Evolutionary conservation across 2,888 invertebrate species (phyloP), one percentile per base, ranked within the genome.

Genomic region (Heliconius hortense): DNA sequence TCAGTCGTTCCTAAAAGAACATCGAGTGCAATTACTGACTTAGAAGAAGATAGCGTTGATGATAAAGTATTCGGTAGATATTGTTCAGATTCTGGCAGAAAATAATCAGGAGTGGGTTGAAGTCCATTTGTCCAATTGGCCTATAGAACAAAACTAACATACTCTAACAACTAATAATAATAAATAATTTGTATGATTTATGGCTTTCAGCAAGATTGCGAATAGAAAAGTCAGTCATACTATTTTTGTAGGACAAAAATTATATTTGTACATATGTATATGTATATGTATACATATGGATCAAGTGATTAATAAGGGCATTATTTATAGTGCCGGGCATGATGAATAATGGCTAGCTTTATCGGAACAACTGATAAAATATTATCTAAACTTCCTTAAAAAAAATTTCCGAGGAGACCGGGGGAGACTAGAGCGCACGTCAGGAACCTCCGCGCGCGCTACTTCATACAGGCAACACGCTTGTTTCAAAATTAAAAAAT

Each of bases 1-100:
- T 95, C 95, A n/a, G 95, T 95, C 72, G 96, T 94, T 31, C 97
- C 97, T 71, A 96, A 93, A 74, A 97, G 88, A 67, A 96, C 88
- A 43, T 96, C 96, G 24, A 97, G 94, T 86, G 95, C 95, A 75
- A 94, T 94, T 76, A 93, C 89, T 75, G 95, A 85, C 73, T 87
- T 87, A 74, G 93, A 87, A 69, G 95, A 87, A n/a, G 94, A 91
- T 43, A 96, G 86, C 63, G 95, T 95, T 77, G 89, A 87, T 53
- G 90, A 84, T 56, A 96, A 94, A 77, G 95, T 90, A 76, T 87
- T 82, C 10, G 96, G 95, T 80, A 96, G 89, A 84, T 95, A 96
- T 83, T 95, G 95, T 82, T 96, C 95, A 8, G 94, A 91, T 77
- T 93, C 92, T 66, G 95, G 93, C 78, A 96, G 90, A 86, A 95